Base-by-base conservation (phyloP, 2,888 invertebrate genomes). In the Plagodis dolabraria region DNA sequence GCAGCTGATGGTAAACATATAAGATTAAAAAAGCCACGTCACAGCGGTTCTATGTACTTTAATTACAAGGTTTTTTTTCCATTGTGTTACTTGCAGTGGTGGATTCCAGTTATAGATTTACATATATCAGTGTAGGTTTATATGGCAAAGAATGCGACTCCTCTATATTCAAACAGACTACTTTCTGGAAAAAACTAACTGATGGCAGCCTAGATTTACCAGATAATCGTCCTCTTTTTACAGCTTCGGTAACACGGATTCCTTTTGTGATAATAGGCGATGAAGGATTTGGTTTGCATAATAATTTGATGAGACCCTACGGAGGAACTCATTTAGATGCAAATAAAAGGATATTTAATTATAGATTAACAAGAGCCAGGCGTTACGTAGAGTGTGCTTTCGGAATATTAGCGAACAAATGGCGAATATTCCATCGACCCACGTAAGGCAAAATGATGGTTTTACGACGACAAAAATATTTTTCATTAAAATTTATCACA, bases 401-500 rank as follows among this genome's bases (percentile, higher is more conserved):
- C 59, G 70, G 67, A 7, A 68, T 70, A 58, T 60, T 65, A 57
- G 68, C 68, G 34, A 64, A 77, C 65, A 82, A 79, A 67, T 82
- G 77, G 79, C 64, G 75, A 61, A 79, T 80, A 59, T 75, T 79
- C 54, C 77, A 79, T 64, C 59, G 75, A 52, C 71, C 77, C n/a
- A n/a, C n/a, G n/a, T n/a, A n/a, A n/a, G n/a, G n/a, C n/a, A n/a
- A n/a, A n/a, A n/a, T n/a, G n/a, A n/a, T n/a, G n/a, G n/a, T n/a
- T n/a, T n/a, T n/a, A n/a, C n/a, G n/a, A n/a, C n/a, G n/a, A n/a
- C n/a, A n/a, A n/a, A n/a, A n/a, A n/a, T n/a, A n/a, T n/a, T n/a
- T n/a, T n/a, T n/a, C n/a, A n/a, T n/a, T n/a, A n/a, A n/a, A n/a
- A n/a, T n/a, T n/a, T n/a, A n/a, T n/a, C n/a, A n/a, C n/a, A n/a